Conservation (phyloP, 2,797 vertebrate species). For the Prunella strophiata region DNA sequence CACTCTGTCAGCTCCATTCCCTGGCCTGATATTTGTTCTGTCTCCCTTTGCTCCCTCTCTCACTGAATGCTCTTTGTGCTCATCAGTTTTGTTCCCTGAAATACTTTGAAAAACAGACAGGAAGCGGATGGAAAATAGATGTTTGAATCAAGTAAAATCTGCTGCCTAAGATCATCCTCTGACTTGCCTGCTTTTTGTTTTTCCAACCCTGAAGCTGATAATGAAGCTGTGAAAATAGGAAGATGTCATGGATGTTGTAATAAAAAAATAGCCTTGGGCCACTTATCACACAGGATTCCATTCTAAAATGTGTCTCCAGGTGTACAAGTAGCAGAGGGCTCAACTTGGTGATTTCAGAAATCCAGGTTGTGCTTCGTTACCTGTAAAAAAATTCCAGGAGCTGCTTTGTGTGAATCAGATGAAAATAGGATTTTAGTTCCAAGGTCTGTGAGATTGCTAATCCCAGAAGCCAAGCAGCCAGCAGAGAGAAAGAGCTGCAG, state of each 20-base stretch:
- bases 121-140: constrained; percentile 8
- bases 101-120: neutral
- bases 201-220: neutral
- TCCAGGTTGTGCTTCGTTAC: neutral
- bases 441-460: neutral
- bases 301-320: neutral
- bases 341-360: neutral
- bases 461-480: neutral
- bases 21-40: neutral
- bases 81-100: constrained; percentile 22
- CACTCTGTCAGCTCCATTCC: neutral
- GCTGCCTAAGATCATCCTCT: neutral
- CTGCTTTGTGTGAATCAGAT: neutral
- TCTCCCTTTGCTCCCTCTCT: neutral
- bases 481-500: neutral
- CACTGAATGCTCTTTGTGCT: constrained; percentile 14
- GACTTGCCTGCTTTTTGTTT: constrained; percentile 20
- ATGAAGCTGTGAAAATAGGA: neutral
- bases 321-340: neutral
- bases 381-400: neutral
- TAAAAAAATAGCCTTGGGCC: neutral
- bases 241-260: neutral
- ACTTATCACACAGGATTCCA: neutral
- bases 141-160: constrained; percentile 35
- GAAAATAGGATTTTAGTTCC: neutral